A percentile compares a stretch with the other conserved stretches of the same genome.
Conservation (phyloP, 2,797 vertebrate genomes). For the Trachurus trachurus region DNA sequence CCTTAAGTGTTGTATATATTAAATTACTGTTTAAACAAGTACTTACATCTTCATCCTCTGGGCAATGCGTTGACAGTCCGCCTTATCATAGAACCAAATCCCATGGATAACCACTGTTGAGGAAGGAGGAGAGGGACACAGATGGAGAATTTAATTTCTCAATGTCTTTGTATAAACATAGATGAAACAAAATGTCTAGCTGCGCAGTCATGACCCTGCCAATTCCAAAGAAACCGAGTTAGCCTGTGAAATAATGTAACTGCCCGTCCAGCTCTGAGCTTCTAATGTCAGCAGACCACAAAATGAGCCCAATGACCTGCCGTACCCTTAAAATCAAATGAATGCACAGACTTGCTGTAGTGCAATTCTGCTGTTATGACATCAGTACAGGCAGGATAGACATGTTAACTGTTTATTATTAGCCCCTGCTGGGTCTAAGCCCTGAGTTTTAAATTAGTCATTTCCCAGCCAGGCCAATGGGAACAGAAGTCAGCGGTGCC, state of each 20-base stretch:
- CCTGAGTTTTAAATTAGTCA: constrained; percentile 51
- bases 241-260: constrained; percentile 13
- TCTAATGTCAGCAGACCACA: constrained; percentile 56
- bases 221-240: constrained; percentile 35
- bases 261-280: background rate
- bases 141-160: constrained; percentile 10
- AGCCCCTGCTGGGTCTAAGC: constrained; percentile 41
- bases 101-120: constrained; percentile 94
- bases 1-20: background rate
- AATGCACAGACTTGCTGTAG: constrained; percentile 34
- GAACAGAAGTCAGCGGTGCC: constrained; percentile 54
- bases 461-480: constrained; percentile 59
- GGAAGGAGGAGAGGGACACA: constrained; percentile 10
- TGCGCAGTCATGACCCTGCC: constrained; percentile 14
- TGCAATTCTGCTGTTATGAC: constrained; percentile 31
- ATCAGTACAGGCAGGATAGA: constrained; percentile 33
- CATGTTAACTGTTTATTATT: constrained; percentile 58
- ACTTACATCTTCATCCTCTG: constrained; percentile 96
- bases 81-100: constrained; percentile 98
- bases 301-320: constrained; percentile 44
- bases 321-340: constrained; percentile 49
- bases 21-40: constrained; percentile 3
- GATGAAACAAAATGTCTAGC: constrained; percentile 3
- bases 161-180: constrained; percentile 16
- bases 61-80: constrained; percentile 96